Evolutionary conservation across 2,113 vertebrate species (phyloP), one percentile per base, ranked within the genome.

Genomic region (Istiophorus platypterus): DNA sequence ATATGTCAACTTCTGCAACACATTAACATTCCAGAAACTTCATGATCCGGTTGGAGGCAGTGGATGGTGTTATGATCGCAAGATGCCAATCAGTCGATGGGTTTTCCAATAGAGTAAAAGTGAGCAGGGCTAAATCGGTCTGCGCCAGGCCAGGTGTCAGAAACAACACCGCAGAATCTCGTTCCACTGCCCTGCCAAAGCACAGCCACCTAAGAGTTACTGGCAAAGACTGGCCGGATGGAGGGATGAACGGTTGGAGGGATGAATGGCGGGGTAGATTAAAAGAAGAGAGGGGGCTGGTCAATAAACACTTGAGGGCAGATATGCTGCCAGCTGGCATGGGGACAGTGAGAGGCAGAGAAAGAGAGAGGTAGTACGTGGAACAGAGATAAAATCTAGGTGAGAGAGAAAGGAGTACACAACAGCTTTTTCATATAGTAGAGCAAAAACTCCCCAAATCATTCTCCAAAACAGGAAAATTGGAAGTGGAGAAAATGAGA

Each of bases 301-400:
- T 91, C 90, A 91, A 92, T 92, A 91, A 93, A 93, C 91, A 92
- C 92, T 88, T 89, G 91, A 92, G 90, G 92, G 88, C 77, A 76
- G 75, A 85, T 76, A 20, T 2, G 47, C 84, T 88, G 91, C 90
- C 91, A 92, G 82, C 71, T 90, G 86, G 90, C 88, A 74, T 13
- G n/a, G 20, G 56, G 79, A 88, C 69, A 84, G 68, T 81, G 74
- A 72, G 79, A 29, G 15, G 80, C 61, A 75, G 52, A 70, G 73
- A 83, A 56, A 82, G 63, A 49, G 57, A 45, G 68, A 85, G 72
- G 81, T 73, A 74, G 54, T 20, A 76, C 57, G 70, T 79, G 65
- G 80, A 81, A 80, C 63, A 41, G 78, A 80, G 84, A 81, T 86
- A 79, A 77, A 76, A 76, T 64, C 66, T 20, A 72, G 66, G 78